Conservation (phyloP, 2,797 vertebrate genomes). For the Cirrhinus molitorella region DNA sequence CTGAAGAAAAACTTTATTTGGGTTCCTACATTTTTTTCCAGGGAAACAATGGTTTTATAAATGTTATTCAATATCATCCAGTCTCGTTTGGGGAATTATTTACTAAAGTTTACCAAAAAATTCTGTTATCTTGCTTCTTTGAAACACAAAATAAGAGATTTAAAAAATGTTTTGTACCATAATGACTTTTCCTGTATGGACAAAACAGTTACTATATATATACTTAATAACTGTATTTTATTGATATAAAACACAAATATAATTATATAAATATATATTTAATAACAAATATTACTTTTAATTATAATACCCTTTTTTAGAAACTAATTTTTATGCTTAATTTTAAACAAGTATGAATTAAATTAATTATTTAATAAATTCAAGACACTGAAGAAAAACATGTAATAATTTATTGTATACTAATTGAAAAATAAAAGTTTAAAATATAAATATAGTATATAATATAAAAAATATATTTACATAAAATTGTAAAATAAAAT, state of each 20-base stretch:
- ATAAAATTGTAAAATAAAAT: too few species aligned
- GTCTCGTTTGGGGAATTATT: background rate
- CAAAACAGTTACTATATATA: too few species aligned
- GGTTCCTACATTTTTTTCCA: background rate
- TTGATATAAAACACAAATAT: too few species aligned
- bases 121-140: background rate
- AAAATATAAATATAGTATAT: too few species aligned
- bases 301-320: too few species aligned
- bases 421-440: too few species aligned
- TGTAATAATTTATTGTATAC: too few species aligned
- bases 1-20: background rate
- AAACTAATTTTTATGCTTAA: background rate
- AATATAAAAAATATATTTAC: too few species aligned
- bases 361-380: background rate
- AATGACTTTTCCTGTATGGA: background rate
- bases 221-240: too few species aligned
- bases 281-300: too few species aligned
- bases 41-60: background rate
- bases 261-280: background rate
- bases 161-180: background rate
- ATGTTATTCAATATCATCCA: background rate
- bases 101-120: background rate
- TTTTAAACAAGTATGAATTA: background rate
- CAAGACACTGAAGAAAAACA: background rate
- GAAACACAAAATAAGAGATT: background rate